Evolutionary conservation across 1,140 invertebrate species (phyloP).

Genomic region (Amyelois transitella): DNA sequence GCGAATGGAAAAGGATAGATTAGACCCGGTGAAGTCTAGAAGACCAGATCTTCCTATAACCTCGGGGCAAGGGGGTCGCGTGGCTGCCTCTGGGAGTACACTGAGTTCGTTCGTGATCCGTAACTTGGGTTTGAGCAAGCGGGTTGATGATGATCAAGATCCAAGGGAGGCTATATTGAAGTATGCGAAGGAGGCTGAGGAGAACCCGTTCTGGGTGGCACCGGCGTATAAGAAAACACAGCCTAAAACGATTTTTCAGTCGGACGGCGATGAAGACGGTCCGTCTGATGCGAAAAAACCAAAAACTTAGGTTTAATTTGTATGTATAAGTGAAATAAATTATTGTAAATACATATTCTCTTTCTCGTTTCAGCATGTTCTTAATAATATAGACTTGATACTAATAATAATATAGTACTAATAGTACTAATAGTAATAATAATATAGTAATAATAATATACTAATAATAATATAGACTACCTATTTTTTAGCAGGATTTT

Average conservation of each 20-base stretch:
- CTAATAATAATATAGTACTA: too few species aligned
- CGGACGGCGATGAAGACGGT: conserved; percentile 78
- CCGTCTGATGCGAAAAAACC: conserved; percentile 72
- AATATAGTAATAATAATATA: too few species aligned
- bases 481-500: too few species aligned
- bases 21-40: conserved; percentile 94
- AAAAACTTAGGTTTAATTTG: conserved; percentile 41
- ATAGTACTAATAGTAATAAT: too few species aligned
- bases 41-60: conserved; percentile 98
- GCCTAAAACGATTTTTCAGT: conserved; percentile 85
- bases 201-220: conserved; percentile 97
- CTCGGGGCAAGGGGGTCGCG: conserved; percentile 91
- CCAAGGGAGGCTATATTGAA: conserved; percentile 97
- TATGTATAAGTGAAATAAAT: conserved; percentile 8
- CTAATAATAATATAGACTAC: too few species aligned
- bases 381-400: too few species aligned
- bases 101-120: conserved; percentile 98
- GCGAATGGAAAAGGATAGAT: conserved; percentile 92
- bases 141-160: conserved; percentile 96
- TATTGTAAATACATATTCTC: neutral
- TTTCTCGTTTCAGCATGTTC: neutral
- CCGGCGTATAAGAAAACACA: conserved; percentile 93
- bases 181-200: conserved; percentile 96
- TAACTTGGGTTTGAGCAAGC: conserved; percentile 94
- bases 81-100: conserved; percentile 96